Conservation (phyloP, 2,888 invertebrate genomes). For the Abscondita cerata region DNA sequence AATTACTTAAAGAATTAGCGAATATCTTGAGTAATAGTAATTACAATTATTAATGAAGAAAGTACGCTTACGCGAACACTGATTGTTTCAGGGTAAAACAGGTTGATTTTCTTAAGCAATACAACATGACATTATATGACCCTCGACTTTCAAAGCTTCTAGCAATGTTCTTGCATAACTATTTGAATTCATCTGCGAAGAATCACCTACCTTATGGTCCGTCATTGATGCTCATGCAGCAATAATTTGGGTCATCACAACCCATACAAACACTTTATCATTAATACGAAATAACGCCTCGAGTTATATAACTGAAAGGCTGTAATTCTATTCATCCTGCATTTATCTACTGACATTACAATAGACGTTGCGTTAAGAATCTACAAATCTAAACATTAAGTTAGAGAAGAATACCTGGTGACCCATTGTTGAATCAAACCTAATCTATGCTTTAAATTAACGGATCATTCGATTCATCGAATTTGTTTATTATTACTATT, state of each 20-base stretch:
- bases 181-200: constrained; percentile 20
- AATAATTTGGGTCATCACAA: constrained; percentile 18
- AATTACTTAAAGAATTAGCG: too few relatives aligned
- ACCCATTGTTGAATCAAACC: constrained; percentile 10
- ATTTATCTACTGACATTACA: constrained; percentile 9
- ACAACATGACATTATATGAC: constrained; percentile 39
- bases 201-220: constrained; percentile 17
- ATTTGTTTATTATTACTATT: constrained; percentile 1
- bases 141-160: constrained; percentile 34
- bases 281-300: constrained; percentile 13
- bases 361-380: constrained; percentile 2
- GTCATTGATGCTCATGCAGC: background rate
- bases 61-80: background rate
- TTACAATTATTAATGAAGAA: constrained; percentile 5
- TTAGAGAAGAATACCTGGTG: constrained; percentile 8
- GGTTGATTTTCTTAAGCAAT: constrained; percentile 28
- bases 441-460: constrained; percentile 11
- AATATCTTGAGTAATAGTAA: background rate
- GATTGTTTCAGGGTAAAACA: constrained; percentile 21
- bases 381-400: constrained; percentile 6
- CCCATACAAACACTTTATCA: constrained; percentile 19
- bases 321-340: constrained; percentile 5
- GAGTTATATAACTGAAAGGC: constrained; percentile 3
- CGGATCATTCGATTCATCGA: background rate
- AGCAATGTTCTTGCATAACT: constrained; percentile 26